phyloP scores from a whole-genome alignment of 2,888 invertebrate species.

The Autographa gamma region DNA sequence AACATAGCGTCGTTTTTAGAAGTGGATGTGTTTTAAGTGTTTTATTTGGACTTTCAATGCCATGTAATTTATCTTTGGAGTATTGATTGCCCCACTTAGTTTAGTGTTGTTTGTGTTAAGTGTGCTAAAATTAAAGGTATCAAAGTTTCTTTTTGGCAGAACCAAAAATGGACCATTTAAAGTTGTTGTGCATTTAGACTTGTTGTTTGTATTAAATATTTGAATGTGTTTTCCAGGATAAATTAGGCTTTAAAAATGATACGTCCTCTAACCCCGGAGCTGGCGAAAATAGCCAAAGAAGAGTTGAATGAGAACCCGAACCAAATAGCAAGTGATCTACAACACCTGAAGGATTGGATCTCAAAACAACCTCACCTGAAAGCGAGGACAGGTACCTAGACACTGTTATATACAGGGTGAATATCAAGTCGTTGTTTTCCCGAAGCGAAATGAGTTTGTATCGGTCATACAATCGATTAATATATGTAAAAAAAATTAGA shows the following conservation, averaged over 20 bases:
- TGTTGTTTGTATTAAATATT: background rate
- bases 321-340: slow-evolving; percentile 77
- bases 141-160: too few relatives aligned
- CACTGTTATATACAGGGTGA: background rate
- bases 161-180: too few relatives aligned
- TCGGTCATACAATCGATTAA: too few relatives aligned
- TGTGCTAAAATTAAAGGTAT: too few relatives aligned
- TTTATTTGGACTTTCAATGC: too few relatives aligned
- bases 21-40: background rate
- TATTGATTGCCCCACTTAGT: slow-evolving; percentile 1
- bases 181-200: too few relatives aligned
- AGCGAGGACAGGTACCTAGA: slow-evolving; percentile 85
- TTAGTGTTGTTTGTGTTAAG: too few relatives aligned
- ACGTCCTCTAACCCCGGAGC: slow-evolving; percentile 78
- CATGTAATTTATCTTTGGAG: background rate
- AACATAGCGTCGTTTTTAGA: background rate
- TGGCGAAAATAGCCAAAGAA: slow-evolving; percentile 82
- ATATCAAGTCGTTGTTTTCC: too few relatives aligned
- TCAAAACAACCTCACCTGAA: slow-evolving; percentile 86
- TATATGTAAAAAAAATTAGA: too few relatives aligned
- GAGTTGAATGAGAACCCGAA: slow-evolving; percentile 86
- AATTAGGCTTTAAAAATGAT: slow-evolving; percentile 65
- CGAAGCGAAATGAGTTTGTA: too few relatives aligned
- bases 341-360: slow-evolving; percentile 86
- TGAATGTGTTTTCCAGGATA: background rate